phyloP scores from a whole-genome alignment of 2,888 invertebrate species.

The Sturmia bella region DNA sequence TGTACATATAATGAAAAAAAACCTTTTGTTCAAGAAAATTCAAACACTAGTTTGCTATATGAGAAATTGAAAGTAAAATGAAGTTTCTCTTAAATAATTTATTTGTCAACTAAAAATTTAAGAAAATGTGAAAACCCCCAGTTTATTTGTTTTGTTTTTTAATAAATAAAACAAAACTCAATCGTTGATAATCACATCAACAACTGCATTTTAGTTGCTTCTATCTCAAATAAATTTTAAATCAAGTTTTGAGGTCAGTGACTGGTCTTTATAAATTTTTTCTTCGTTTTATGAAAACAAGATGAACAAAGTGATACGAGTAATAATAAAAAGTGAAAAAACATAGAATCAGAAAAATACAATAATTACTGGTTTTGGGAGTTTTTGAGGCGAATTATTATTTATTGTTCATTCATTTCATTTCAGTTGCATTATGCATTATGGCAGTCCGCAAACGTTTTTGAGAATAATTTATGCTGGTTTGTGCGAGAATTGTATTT shows the following conservation, averaged over 20 bases:
- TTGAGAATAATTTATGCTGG: slow-evolving; percentile 18
- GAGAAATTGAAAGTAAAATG: slow-evolving; percentile 33
- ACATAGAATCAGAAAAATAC: background rate
- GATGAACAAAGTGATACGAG: slow-evolving; percentile 1
- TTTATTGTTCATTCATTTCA: slow-evolving; percentile 1
- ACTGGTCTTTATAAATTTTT: slow-evolving; percentile 15
- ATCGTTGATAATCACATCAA: background rate
- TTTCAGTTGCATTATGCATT: slow-evolving; percentile 25
- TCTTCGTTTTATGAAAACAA: background rate
- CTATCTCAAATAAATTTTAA: slow-evolving; percentile 21
- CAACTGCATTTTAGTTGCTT: slow-evolving; percentile 4
- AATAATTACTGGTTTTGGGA: slow-evolving; percentile 14
- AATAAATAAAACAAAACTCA: slow-evolving; percentile 5
- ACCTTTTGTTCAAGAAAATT: too few species aligned
- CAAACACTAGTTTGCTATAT: too few species aligned
- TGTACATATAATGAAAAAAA: too few species aligned
- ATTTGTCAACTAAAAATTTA: too few species aligned
- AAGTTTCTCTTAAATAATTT: background rate
- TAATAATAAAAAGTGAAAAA: slow-evolving; percentile 16
- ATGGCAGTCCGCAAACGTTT: background rate
- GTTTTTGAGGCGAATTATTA: too few species aligned
- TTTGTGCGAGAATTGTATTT: background rate
- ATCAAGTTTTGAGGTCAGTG: slow-evolving; percentile 47
- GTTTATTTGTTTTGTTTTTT: background rate
- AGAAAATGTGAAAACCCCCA: too few species aligned